Percentiles rank a stretch among this genome's conserved stretches.
These are phyloP conservation scores for Synergus japonicus DNA, from an alignment of 2,888 invertebrate genomes.

Conservation along the genomic window DNA sequence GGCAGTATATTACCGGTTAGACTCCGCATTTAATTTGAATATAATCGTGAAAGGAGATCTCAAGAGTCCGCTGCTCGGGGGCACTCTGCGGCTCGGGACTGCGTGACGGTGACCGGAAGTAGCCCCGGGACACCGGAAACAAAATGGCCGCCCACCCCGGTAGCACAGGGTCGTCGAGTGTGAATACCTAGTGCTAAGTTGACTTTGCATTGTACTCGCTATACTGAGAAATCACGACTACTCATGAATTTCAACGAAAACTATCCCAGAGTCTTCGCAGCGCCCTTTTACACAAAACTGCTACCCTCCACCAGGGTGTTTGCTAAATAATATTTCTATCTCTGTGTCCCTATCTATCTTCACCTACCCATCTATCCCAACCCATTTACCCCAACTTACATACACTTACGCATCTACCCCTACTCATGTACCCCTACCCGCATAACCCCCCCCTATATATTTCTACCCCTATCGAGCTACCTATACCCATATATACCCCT, in stretches of 20 bases:
- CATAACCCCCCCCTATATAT: too few species aligned
- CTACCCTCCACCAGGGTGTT: too few species aligned
- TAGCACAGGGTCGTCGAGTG: constrained; percentile 53
- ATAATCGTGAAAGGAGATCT: constrained; percentile 76
- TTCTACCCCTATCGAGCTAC: too few species aligned
- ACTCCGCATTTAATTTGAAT: constrained; percentile 77
- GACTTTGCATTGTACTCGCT: constrained; percentile 68
- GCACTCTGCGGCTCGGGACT: constrained; percentile 71
- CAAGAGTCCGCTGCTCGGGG: constrained; percentile 65
- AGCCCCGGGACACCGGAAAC: constrained; percentile 76
- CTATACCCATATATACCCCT: too few species aligned
- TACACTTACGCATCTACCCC: too few species aligned
- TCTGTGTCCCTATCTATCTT: too few species aligned
- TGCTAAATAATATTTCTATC: too few species aligned
- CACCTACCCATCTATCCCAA: too few species aligned
- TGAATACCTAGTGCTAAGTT: constrained; percentile 65
- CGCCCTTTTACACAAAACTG: too few species aligned
- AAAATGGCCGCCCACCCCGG: constrained; percentile 70
- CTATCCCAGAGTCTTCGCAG: background rate
- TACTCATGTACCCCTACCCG: too few species aligned
- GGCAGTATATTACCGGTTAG: constrained; percentile 76
- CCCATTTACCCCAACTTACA: too few species aligned
- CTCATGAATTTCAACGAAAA: constrained; percentile 53
- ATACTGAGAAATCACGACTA: constrained; percentile 60
- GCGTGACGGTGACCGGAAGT: constrained; percentile 77